Base-by-base conservation (phyloP, 2,797 vertebrate genomes). In the Novumbra hubbsi region DNA sequence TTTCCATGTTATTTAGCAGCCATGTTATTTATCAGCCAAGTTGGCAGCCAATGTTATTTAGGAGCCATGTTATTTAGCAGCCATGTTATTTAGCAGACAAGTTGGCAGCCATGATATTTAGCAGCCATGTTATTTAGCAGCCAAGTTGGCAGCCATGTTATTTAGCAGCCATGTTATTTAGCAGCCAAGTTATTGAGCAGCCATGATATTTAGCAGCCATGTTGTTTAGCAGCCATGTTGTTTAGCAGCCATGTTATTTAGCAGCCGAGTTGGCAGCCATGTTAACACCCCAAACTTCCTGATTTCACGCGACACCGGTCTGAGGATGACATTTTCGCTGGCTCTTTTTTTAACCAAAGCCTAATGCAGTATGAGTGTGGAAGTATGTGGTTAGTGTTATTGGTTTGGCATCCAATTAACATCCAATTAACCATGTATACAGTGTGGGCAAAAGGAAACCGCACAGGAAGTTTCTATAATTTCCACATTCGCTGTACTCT, bases 231-330 rank as follows among this genome's bases (percentile, higher is more conserved):
- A n/a, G n/a, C n/a, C n/a, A n/a, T n/a, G n/a, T n/a, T n/a, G n/a
- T n/a, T n/a, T n/a, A n/a, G n/a, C n/a, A n/a, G n/a, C n/a, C n/a
- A n/a, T n/a, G n/a, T n/a, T 38, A 38, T 38, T 38, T 38, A 55
- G 19, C 50, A n/a, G 50, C 55, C 17, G 6, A 27, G 27, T 30
- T 27, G 27, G 24, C 60, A 30, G 2, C 60, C 24, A 78, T 62
- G 55, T 70, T 28, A 70, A 71, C 7, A 17, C 72, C 68, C 3
- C 45, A 78, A 30, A 79, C 52, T 70, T 55, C 76, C 76, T 71
- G 73, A 81, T 83, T 78, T 85, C 81, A 83, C 76, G 72, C 55
- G 69, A 32, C 41, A 73, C 76, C 32, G 5, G 0, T 1, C 48
- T 65, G 73, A 63, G 48, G 70, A 78, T 82, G 76, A 83, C 78